Evolutionary conservation across 2,888 invertebrate genomes (phyloP).

Genomic region (Flexamia atlantica): DNA sequence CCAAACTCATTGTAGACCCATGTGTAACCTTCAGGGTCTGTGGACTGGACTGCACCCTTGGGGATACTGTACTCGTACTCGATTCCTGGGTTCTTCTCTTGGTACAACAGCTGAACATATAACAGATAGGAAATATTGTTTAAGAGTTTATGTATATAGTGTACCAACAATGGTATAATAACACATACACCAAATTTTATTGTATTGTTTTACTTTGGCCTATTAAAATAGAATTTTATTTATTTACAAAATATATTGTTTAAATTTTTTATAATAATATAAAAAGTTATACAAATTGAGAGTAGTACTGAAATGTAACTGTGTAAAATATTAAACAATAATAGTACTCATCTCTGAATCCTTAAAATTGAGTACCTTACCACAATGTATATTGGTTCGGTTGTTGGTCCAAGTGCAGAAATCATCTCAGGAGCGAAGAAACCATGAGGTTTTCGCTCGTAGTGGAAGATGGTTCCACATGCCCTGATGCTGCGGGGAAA

Average conservation of each 20-base stretch:
- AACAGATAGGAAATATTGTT: not conserved
- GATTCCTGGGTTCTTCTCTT: constrained; percentile 91
- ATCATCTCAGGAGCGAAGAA: constrained; percentile 92
- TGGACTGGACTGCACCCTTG: constrained; percentile 79
- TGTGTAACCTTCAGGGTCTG: constrained; percentile 85
- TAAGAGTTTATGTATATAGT: no score
- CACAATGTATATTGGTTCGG: constrained; percentile 91
- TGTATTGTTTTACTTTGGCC: no score
- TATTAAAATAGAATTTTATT: no score
- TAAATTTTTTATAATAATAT: no score
- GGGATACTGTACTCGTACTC: constrained; percentile 95
- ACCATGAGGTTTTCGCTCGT: constrained; percentile 89
- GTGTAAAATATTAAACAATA: no score
- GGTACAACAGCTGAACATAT: constrained; percentile 83
- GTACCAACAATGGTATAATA: no score
- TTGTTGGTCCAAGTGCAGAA: constrained; percentile 91
- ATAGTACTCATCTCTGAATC: no score
- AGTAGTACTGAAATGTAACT: no score
- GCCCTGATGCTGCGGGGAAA: constrained; percentile 89
- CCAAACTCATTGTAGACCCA: constrained; percentile 91
- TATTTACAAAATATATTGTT: no score
- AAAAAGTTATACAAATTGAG: no score
- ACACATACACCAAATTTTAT: no score
- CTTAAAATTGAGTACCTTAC: constrained; percentile 76
- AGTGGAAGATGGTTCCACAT: constrained; percentile 92